Evolutionary conservation across 2,888 invertebrate genomes (phyloP), one percentile per base, ranked within the genome.

Genomic region (Chirona hameri): DNA sequence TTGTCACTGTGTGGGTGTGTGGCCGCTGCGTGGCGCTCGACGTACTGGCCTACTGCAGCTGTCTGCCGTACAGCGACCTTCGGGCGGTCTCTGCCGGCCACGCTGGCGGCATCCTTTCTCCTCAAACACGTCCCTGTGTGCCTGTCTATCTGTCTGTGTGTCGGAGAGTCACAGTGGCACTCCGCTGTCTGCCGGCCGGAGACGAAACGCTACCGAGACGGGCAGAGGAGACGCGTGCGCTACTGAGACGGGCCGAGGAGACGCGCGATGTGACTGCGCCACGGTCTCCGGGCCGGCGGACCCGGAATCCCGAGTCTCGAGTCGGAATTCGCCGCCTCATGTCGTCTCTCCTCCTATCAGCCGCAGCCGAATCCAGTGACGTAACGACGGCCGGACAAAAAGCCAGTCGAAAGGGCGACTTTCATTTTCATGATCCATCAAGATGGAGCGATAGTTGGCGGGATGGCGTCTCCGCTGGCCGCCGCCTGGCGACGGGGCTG

Each of bases 351-450:
- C 21, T 27, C 27, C 5, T 31, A 31, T 72, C 72, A 31, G 31
- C 18, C 15, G 27, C 31, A 0, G 72, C 52, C 18, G 29, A 18
- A 31, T 72, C 5, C 31, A 5, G 72, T 72, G 72, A 72, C 31
- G 72, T 72, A 72, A 72, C 72, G n/a, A 18, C 29, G 31, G 18
- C 15, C 31, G 72, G 4, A 72, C 72, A 72, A 72, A 72, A 72
- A 72, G 27, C 18, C 15, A 0, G 72, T 31, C 72, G 72, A 72
- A 72, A 72, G 72, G 72, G 72, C 72, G 72, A 72, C 72, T 72
- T 72, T 72, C 72, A 72, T 72, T 72, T 72, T 72, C 72, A 72
- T 18, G 31, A 72, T 72, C 72, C 72, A 72, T 72, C 72, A 72
- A 31, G 72, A 29, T 31, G 29, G 72, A 27, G 29, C 31, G 72